A percentile compares a stretch with the other conserved stretches of the same genome.
Evolutionary conservation across 2,113 vertebrate genomes (phyloP).

Genomic region (Plotosus lineatus): DNA sequence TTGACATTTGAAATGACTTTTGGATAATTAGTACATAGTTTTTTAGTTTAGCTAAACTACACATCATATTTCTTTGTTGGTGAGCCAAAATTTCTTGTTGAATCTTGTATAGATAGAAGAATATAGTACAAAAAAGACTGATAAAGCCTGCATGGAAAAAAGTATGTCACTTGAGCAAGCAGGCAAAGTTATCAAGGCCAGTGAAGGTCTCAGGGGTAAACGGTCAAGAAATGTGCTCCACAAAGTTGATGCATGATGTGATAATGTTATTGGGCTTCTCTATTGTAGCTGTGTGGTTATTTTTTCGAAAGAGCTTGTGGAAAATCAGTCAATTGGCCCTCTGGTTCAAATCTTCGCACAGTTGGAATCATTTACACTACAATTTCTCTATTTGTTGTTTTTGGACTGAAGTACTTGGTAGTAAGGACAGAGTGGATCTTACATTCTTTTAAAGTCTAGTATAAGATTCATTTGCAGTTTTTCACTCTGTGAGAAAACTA

Average conservation of each 20-base stretch:
- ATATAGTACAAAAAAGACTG: constrained; percentile 37
- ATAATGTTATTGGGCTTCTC: constrained; percentile 12
- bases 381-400: constrained; percentile 28
- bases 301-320: background rate
- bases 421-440: constrained; percentile 4
- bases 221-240: background rate
- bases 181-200: background rate
- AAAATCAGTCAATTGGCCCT: constrained; percentile 14
- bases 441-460: constrained; percentile 5
- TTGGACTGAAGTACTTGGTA: constrained; percentile 20
- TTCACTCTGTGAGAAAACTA: background rate
- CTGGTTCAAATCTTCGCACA: background rate
- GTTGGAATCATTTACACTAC: constrained; percentile 12
- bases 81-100: constrained; percentile 49
- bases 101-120: constrained; percentile 52
- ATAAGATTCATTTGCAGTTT: background rate
- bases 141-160: constrained; percentile 10
- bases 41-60: constrained; percentile 54
- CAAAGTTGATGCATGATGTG: constrained; percentile 20
- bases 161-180: background rate
- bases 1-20: constrained; percentile 37
- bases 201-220: background rate
- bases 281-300: constrained; percentile 17
- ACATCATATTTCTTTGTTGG: constrained; percentile 49
- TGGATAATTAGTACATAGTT: constrained; percentile 63